phyloP scores from a whole-genome alignment of 2,113 vertebrate genomes.

The Ploceus nigricollis region DNA sequence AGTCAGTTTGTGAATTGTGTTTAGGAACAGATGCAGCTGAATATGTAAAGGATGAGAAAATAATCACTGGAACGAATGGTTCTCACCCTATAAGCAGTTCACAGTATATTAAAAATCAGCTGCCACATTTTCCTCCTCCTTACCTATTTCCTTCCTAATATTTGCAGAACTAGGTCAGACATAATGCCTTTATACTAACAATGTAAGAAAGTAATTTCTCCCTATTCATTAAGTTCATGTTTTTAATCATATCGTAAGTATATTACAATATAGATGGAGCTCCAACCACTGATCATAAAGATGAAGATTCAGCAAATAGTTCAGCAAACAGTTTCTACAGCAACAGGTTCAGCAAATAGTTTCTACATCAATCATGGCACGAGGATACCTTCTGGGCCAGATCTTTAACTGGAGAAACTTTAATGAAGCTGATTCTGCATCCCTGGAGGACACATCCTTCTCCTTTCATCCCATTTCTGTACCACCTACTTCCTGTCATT shows the following conservation, averaged over 20 bases:
- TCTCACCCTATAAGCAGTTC: neutral
- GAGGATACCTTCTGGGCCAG: neutral
- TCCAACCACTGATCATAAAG: neutral
- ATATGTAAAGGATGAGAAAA: neutral
- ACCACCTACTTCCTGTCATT: neutral
- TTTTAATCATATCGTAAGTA: neutral
- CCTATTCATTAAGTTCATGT: neutral
- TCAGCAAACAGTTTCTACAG: neutral
- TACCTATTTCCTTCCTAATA: neutral
- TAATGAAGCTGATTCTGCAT: neutral
- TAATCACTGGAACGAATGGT: neutral
- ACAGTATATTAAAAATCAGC: neutral
- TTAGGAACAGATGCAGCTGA: neutral
- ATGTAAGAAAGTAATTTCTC: neutral
- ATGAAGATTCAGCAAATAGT: neutral
- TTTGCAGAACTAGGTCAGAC: neutral
- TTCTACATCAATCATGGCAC: neutral
- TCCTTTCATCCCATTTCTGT: neutral
- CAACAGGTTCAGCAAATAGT: neutral
- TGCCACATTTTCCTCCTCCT: neutral
- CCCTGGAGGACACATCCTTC: neutral
- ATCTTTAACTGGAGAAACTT: neutral
- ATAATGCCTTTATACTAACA: neutral
- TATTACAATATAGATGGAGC: conserved; percentile 5
- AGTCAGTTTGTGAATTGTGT: neutral